Conservation (phyloP, 2,113 vertebrate genomes). For the Megaleporinus macrocephalus region DNA sequence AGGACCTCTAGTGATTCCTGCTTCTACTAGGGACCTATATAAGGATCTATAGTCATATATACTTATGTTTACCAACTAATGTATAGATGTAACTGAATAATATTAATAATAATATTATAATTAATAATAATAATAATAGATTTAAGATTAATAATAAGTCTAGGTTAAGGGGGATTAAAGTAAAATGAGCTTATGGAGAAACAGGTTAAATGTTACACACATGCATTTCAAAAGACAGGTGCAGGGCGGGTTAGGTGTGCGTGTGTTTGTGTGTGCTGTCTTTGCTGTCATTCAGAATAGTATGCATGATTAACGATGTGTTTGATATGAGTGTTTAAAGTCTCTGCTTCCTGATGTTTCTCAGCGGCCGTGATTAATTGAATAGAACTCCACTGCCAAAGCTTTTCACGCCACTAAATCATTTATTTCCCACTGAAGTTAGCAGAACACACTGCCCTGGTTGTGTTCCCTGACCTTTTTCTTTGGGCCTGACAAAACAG, state of each 20-base stretch:
- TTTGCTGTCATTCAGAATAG: slow-evolving; percentile 19
- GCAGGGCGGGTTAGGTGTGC: neutral
- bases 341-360: slow-evolving; percentile 20
- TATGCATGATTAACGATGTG: slow-evolving; percentile 32
- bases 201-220: neutral
- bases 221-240: neutral
- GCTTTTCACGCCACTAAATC: slow-evolving; percentile 13
- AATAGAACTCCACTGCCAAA: slow-evolving; percentile 13
- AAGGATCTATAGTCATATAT: no score
- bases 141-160: no score
- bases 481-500: neutral
- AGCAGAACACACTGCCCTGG: neutral
- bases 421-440: neutral
- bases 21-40: no score
- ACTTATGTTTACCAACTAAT: no score
- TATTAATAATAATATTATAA: no score
- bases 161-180: no score
- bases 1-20: no score
- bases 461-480: neutral
- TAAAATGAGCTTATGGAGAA: no score
- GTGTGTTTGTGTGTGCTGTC: neutral
- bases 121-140: no score
- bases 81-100: no score
- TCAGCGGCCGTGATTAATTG: slow-evolving; percentile 36
- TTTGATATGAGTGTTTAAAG: slow-evolving; percentile 8